Conservation (phyloP, 2,888 invertebrate genomes). For the Prosopocoilus inquinatus region DNA sequence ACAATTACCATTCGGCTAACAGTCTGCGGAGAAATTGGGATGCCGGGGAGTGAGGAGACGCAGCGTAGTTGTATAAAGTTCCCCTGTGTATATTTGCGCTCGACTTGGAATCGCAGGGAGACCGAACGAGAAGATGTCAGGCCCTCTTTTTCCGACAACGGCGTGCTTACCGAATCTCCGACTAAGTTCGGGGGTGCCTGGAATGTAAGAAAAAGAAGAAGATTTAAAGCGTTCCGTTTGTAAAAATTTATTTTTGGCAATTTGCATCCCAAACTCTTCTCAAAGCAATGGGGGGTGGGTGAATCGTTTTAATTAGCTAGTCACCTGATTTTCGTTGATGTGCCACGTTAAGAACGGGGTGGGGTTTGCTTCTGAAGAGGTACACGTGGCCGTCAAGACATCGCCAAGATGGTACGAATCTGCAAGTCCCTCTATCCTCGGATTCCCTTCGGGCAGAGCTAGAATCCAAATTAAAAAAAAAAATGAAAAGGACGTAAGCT, state of each 20-base stretch:
- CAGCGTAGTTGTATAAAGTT: constrained; percentile 38
- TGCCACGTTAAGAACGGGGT: constrained; percentile 43
- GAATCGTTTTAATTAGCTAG: neutral
- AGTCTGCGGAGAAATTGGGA: constrained; percentile 34
- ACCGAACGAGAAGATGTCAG: constrained; percentile 33
- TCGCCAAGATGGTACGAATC: constrained; percentile 42
- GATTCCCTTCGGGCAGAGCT: constrained; percentile 43
- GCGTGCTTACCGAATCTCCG: constrained; percentile 33
- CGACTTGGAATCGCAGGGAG: constrained; percentile 33
- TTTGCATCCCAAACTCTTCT: constrained; percentile 6
- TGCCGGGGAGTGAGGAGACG: constrained; percentile 38
- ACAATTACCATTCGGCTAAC: constrained; percentile 30
- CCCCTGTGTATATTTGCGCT: constrained; percentile 33
- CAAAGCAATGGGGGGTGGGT: neutral
- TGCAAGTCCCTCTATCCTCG: constrained; percentile 40
- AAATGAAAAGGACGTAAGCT: neutral
- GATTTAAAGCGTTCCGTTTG: constrained; percentile 12
- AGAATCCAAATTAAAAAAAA: constrained; percentile 39
- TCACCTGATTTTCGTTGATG: constrained; percentile 44
- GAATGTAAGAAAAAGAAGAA: constrained; percentile 20
- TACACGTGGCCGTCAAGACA: constrained; percentile 41
- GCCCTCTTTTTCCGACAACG: constrained; percentile 29
- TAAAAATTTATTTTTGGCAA: constrained; percentile 14
- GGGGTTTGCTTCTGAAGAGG: constrained; percentile 44
- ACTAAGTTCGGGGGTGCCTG: constrained; percentile 33